Base-by-base conservation (phyloP, 2,888 invertebrate genomes). In the Loripinus fragilis region DNA sequence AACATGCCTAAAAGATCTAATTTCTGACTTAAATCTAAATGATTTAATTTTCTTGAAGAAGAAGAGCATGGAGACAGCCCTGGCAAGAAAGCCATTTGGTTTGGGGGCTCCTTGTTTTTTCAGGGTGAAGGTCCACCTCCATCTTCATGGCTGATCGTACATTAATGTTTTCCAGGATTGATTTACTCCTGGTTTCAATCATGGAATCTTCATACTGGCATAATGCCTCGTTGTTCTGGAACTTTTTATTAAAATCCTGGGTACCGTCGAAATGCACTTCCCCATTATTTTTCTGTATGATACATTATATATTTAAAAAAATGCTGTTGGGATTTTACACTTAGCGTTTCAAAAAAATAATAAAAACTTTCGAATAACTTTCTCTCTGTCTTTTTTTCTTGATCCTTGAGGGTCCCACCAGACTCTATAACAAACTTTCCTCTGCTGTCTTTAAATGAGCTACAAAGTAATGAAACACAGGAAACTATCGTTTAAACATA, bases 31-130 rank as follows among this genome's bases (percentile, higher is more conserved):
- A 20, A 8, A 2, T 28, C 28, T 8, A 52, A 12, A 52, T 52
- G 28, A 5, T 20, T 8, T 25, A 3, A 12, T 5, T 12, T 12
- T 3, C 45, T 20, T 8, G 2, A n/a, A n/a, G n/a, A n/a, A n/a
- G n/a, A n/a, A 48, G 48, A 15, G n/a, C 48, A 8, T 48, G 20
- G 5, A 48, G 20, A 15, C 15, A 60, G 17, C 30, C 33, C 33
- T 10, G 60, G 60, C 60, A 60, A 60, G 33, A 60, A 60, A 3
- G 60, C n/a, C 60, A 60, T 33, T 33, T 60, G 60, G 15, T 20
- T 7, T 33, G 60, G 60, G 2, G 20, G 33, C 25, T 28, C 28
- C n/a, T 52, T 10, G 45, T 45, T 20, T 20, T 60, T 60, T 5
- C 10, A 33, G 7, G 60, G 60, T 1, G 60, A 60, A 2, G 60